Evolutionary conservation across 2,113 vertebrate species (phyloP).

Genomic region (Dicerorhinus sumatrensis): DNA sequence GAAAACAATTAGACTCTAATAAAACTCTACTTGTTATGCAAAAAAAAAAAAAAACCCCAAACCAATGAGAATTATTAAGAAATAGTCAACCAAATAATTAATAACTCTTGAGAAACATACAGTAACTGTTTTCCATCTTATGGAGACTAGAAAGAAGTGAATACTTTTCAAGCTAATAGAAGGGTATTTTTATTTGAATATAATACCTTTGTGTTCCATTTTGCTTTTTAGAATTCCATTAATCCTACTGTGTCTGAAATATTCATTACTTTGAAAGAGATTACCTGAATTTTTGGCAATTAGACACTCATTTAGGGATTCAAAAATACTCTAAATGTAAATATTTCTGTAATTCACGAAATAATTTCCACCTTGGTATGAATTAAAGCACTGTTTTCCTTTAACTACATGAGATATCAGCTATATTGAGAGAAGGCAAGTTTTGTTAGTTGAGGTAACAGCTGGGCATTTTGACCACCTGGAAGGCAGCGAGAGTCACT

Average conservation of each 20-base stretch:
- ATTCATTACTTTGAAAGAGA: neutral
- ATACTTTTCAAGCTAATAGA: neutral
- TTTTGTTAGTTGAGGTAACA: neutral
- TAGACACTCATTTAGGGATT: neutral
- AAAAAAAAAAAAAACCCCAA: neutral
- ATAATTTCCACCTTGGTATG: neutral
- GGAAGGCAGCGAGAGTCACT: neutral
- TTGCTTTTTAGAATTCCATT: neutral
- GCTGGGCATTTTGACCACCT: neutral
- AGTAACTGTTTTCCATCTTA: neutral
- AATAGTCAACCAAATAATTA: neutral
- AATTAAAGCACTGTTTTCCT: neutral
- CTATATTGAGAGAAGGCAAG: neutral
- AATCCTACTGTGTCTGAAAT: neutral
- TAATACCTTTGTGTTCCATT: neutral
- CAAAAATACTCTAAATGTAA: neutral
- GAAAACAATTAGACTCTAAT: neutral
- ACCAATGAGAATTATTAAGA: neutral
- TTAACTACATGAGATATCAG: neutral
- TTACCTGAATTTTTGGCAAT: neutral
- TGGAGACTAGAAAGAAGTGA: neutral
- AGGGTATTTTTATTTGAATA: neutral
- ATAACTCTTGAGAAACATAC: neutral
- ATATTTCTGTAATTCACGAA: neutral
- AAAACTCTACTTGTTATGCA: neutral